Evolutionary conservation across 2,888 invertebrate species (phyloP).

Genomic region (Apotomis capreana): DNA sequence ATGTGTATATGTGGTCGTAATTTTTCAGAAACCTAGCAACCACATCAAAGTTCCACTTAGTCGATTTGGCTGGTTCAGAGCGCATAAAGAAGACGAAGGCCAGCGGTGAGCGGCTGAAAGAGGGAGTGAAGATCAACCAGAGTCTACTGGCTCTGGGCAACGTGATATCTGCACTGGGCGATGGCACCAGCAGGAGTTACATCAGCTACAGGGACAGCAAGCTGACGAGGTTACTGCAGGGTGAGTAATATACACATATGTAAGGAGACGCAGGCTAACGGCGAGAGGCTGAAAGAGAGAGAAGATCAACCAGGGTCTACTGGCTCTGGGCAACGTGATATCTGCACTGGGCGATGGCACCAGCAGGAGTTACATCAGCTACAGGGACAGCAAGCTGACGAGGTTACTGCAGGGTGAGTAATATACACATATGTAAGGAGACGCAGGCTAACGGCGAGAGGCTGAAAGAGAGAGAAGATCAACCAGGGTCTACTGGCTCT

Average conservation of each 20-base stretch:
- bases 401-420: constrained; percentile 90
- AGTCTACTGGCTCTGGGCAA: constrained; percentile 96
- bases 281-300: constrained; percentile 55
- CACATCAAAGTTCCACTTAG: constrained; percentile 93
- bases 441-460: constrained; percentile 90
- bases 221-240: constrained; percentile 94
- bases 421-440: constrained; percentile 82
- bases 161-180: constrained; percentile 96
- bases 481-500: constrained; percentile 58
- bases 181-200: constrained; percentile 83
- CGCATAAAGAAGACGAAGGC: constrained; percentile 95
- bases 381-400: constrained; percentile 94
- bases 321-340: constrained; percentile 93
- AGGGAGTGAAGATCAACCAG: constrained; percentile 96
- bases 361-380: too few species aligned
- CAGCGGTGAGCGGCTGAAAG: constrained; percentile 93
- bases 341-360: constrained; percentile 84
- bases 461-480: too few species aligned
- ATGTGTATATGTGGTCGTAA: too few species aligned
- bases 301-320: too few species aligned
- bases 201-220: constrained; percentile 97
- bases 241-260: constrained; percentile 61
- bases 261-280: constrained; percentile 95
- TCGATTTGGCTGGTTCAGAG: constrained; percentile 96
- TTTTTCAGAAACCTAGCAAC: constrained; percentile 86